Base-by-base conservation (phyloP, 2,797 vertebrate genomes). In the Mionectes olivaceus region DNA sequence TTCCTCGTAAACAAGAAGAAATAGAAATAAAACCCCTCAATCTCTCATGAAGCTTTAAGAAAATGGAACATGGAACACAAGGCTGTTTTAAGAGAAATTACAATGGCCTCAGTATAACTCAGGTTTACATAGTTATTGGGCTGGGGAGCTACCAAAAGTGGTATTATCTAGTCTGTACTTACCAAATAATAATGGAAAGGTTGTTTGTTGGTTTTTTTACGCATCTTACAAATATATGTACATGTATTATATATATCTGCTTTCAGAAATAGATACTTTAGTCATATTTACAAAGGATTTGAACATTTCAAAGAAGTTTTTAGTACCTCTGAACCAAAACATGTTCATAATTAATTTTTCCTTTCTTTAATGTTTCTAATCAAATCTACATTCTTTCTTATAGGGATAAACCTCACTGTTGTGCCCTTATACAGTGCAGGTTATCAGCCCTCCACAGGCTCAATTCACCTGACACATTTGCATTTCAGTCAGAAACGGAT, bases 161-260 rank as follows among this genome's bases (percentile, higher is more conserved):
- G 0, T 55, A 75, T 69, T 81, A 85, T 52, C 73, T 47, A 61
- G 28, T 25, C 35, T 47, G 19, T n/a, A 67, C 33, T 44, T 76
- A 49, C 19, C 12, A 78, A 55, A 83, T 16, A 4, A 69, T 41
- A 93, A 52, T 4, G 56, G 27, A 67, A 86, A 80, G 6, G 13
- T n/a, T 5, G 3, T 63, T 63, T 6, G 9, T 37, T 24, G 1
- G 2, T 0, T 39, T 39, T 63, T 57, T 47, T 23, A 55, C 18
- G 30, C 1, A 53, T 14, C 67, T 74, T 60, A 18, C 86, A 87
- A 55, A 64, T 14, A 28, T 11, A 30, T 8, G 21, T 39, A 53
- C 4, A 11, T 8, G 10, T 24, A 19, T 9, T 52, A 30, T 7
- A 46, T 43, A 65, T 7, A 77, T 14, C 27, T 18, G 19, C 9